These are phyloP conservation scores for Crotalus viridis DNA, from an alignment of 2,113 vertebrate species.

Conservation along the genomic window DNA sequence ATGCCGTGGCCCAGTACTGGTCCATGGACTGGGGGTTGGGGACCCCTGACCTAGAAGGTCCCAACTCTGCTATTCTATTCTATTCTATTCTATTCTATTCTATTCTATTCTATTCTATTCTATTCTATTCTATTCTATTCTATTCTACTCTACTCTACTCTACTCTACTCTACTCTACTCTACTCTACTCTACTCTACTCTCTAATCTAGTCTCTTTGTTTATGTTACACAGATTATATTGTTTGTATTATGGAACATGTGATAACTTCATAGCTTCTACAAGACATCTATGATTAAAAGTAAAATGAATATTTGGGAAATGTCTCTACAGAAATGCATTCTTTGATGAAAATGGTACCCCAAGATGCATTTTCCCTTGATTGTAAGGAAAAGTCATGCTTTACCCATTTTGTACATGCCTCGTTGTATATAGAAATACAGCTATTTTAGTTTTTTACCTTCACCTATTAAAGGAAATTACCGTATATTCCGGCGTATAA, in stretches of 20 bases:
- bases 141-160: no score
- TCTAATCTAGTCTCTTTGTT: neutral
- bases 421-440: neutral
- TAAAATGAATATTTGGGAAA: neutral
- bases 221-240: neutral
- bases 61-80: no score
- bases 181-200: no score
- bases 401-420: neutral
- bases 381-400: neutral
- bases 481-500: no score
- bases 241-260: neutral
- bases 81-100: no score
- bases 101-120: no score
- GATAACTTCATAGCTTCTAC: neutral
- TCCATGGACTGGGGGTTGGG: no score
- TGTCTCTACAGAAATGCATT: neutral
- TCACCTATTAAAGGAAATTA: neutral
- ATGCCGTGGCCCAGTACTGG: accelerated
- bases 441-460: neutral
- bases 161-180: no score
- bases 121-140: no score
- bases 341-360: neutral
- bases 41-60: no score
- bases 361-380: neutral
- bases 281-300: neutral